Conservation (phyloP, 2,888 invertebrate species). For the Eupithecia exiguata region DNA sequence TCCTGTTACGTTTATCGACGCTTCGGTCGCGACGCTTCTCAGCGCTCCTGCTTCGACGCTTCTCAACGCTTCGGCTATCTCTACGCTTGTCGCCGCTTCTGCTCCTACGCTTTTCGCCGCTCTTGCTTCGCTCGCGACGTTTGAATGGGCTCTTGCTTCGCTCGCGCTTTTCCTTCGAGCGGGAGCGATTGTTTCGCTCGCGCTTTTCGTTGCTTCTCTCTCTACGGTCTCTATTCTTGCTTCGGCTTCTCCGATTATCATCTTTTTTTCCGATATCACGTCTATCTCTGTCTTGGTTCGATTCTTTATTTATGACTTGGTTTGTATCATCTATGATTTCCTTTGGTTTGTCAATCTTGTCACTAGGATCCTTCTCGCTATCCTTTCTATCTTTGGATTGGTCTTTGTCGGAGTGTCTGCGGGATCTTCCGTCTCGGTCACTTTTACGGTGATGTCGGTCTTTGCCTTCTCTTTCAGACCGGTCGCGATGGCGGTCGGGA, state of each 20-base stretch:
- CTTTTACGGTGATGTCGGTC: conserved; percentile 47
- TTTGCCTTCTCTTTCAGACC: conserved; percentile 19
- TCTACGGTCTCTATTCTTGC: conserved; percentile 18
- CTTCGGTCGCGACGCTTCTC: conserved; percentile 21
- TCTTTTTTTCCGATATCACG: conserved; percentile 31
- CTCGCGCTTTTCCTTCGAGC: conserved; percentile 1
- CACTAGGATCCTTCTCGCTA: conserved; percentile 15
- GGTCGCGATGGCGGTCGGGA: conserved; percentile 34
- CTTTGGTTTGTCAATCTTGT: conserved; percentile 20
- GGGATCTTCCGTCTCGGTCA: conserved; percentile 45
- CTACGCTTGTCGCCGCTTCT: conserved; percentile 13
- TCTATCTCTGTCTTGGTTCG: conserved; percentile 3
- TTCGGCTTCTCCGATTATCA: conserved; percentile 22
- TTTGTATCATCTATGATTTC: conserved; percentile 7
- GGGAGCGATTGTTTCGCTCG: conserved; percentile 6
- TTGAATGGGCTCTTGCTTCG: conserved; percentile 16
- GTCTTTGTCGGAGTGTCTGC: conserved; percentile 37
- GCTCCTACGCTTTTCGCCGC: conserved; percentile 21
- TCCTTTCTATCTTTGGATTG: conserved; percentile 23
- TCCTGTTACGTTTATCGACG: conserved; percentile 8
- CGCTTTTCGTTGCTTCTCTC: conserved; percentile 7
- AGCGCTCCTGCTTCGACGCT: conserved; percentile 7
- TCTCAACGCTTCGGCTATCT: conserved; percentile 6
- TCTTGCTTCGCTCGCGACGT: conserved; percentile 15
- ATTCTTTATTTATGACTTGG: background rate